Evolutionary conservation across 2,888 invertebrate species (phyloP).

Genomic region (Cerastis leucographa): DNA sequence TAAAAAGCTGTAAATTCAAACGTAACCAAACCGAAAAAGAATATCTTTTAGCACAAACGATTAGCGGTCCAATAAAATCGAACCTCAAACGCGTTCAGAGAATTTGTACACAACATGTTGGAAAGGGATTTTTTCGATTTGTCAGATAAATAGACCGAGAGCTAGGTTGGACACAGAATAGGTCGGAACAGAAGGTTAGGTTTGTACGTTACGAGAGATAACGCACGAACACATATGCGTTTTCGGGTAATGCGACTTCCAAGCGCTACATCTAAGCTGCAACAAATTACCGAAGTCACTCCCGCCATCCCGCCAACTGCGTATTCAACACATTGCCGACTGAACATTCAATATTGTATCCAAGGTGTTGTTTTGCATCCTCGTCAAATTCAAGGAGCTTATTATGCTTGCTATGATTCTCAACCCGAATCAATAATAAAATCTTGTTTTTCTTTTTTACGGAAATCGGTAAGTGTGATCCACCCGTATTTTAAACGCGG

Average conservation of each 20-base stretch:
- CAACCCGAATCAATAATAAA: too few species aligned
- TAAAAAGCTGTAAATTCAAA: not conserved
- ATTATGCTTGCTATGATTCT: too few species aligned
- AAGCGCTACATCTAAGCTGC: not conserved
- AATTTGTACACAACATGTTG: constrained; percentile 43
- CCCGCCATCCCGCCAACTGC: too few species aligned
- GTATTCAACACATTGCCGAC: not conserved
- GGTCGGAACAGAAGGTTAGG: constrained; percentile 4
- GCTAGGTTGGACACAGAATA: constrained; percentile 13
- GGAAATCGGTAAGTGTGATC: too few species aligned
- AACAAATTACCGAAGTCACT: not conserved
- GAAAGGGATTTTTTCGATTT: constrained; percentile 48
- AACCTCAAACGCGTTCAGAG: constrained; percentile 18
- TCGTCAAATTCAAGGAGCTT: too few species aligned
- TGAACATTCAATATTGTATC: not conserved
- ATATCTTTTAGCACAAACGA: constrained; percentile 43
- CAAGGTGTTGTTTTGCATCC: too few species aligned
- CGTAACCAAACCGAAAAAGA: constrained; percentile 3
- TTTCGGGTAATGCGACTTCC: not conserved
- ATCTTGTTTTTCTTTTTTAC: too few species aligned
- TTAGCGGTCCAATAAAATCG: constrained; percentile 51
- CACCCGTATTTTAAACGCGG: too few species aligned
- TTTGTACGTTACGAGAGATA: not conserved
- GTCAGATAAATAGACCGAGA: constrained; percentile 46
- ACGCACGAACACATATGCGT: not conserved